These are phyloP conservation scores for Falcaria lacertinaria DNA, from an alignment of 2,888 invertebrate genomes.

Conservation along the genomic window DNA sequence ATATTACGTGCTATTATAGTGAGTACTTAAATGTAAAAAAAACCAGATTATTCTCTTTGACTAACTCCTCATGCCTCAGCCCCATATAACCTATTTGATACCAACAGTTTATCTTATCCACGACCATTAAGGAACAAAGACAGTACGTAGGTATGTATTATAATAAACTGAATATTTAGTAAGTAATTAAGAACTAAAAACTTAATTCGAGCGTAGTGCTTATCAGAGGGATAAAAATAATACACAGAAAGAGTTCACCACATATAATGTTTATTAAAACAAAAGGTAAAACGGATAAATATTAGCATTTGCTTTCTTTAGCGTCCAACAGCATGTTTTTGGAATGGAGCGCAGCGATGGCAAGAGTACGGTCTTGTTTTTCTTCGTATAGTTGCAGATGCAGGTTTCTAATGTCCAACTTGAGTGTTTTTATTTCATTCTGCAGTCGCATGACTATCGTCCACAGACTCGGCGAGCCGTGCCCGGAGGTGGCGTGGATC, in stretches of 20 bases:
- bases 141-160: too few relatives aligned
- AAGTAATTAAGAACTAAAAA: too few relatives aligned
- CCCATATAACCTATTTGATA: too few relatives aligned
- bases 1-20: too few relatives aligned
- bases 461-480: slow-evolving; percentile 82
- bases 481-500: slow-evolving; percentile 53
- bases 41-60: too few relatives aligned
- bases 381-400: slow-evolving; percentile 84
- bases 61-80: too few relatives aligned
- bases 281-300: slow-evolving; percentile 3
- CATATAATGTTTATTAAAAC: slow-evolving; percentile 4
- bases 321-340: slow-evolving; percentile 63
- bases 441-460: slow-evolving; percentile 88
- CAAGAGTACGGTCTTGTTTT: slow-evolving; percentile 74
- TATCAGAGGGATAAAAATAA: neutral
- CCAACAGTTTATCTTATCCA: too few relatives aligned
- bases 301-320: slow-evolving; percentile 73
- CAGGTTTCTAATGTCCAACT: slow-evolving; percentile 79
- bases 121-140: too few relatives aligned
- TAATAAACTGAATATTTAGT: too few relatives aligned
- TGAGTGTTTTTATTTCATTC: slow-evolving; percentile 84
- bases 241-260: neutral
- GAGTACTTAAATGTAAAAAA: too few relatives aligned
- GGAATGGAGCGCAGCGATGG: slow-evolving; percentile 64
- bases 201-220: neutral